Conservation (phyloP, 1,140 invertebrate genomes). For the Ips typographus region DNA sequence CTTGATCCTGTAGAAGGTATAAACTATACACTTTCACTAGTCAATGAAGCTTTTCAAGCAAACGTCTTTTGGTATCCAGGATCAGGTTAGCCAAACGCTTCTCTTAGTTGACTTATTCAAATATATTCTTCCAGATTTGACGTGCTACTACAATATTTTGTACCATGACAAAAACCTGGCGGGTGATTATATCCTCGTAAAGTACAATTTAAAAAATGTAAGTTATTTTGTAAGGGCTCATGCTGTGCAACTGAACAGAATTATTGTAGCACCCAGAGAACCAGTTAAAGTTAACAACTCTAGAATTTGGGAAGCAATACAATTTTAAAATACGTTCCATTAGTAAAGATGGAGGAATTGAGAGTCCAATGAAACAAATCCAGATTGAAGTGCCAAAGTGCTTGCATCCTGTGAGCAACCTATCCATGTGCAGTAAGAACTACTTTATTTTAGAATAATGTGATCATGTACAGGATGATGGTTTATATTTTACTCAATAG, state of each 20-base stretch:
- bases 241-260: neutral
- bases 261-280: conserved; percentile 10
- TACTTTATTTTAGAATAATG: neutral
- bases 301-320: conserved; percentile 27
- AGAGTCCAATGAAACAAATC: conserved; percentile 24
- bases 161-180: conserved; percentile 14
- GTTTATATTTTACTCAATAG: no score
- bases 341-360: neutral
- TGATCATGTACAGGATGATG: no score
- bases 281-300: conserved; percentile 13
- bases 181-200: neutral
- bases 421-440: conserved; percentile 50
- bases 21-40: no score
- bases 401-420: conserved; percentile 46
- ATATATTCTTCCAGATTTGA: neutral
- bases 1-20: no score
- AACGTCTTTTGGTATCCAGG: no score
- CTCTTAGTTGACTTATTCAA: no score
- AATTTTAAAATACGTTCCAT: conserved; percentile 10
- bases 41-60: no score
- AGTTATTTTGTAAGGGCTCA: neutral
- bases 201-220: neutral
- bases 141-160: conserved; percentile 14
- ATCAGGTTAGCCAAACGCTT: no score
- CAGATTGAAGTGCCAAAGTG: conserved; percentile 44